phyloP scores from a whole-genome alignment of 2,113 vertebrate genomes.

The Perccottus glenii region DNA sequence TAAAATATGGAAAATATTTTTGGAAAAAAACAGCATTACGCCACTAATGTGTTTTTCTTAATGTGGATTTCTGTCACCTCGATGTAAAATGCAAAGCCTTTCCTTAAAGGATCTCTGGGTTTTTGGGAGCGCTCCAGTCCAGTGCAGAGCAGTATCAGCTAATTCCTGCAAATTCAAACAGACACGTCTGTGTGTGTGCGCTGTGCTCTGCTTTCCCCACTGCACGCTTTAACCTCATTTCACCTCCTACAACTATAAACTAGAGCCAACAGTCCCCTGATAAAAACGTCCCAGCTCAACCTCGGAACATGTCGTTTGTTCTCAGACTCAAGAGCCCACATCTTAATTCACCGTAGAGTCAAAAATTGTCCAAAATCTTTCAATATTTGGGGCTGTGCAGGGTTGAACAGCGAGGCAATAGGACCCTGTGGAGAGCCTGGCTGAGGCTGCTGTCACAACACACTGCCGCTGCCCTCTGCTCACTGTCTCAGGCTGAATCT shows the following conservation, averaged over 20 bases:
- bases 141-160: conserved; percentile 39
- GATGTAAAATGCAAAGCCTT: neutral
- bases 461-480: conserved; percentile 60
- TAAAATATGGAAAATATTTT: no score
- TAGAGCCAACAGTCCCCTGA: conserved; percentile 6
- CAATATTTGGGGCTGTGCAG: conserved; percentile 7
- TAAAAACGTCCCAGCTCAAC: conserved; percentile 18
- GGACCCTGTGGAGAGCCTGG: conserved; percentile 58
- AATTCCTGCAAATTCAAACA: conserved; percentile 43
- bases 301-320: conserved; percentile 24
- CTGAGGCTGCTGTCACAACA: conserved; percentile 62
- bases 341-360: conserved; percentile 29
- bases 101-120: neutral
- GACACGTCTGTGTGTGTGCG: conserved; percentile 26
- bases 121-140: neutral
- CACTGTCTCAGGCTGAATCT: conserved; percentile 1
- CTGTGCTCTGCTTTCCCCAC: conserved; percentile 6
- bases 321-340: conserved; percentile 11
- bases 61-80: neutral
- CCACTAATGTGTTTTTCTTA: neutral
- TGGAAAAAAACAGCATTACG: no score
- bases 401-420: conserved; percentile 29
- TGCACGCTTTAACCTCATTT: conserved; percentile 51
- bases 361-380: conserved; percentile 41
- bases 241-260: conserved; percentile 1